A percentile compares a stretch with the other conserved stretches of the same genome.
Conservation (phyloP, 2,797 vertebrate species). For the Pangasius djambal region DNA sequence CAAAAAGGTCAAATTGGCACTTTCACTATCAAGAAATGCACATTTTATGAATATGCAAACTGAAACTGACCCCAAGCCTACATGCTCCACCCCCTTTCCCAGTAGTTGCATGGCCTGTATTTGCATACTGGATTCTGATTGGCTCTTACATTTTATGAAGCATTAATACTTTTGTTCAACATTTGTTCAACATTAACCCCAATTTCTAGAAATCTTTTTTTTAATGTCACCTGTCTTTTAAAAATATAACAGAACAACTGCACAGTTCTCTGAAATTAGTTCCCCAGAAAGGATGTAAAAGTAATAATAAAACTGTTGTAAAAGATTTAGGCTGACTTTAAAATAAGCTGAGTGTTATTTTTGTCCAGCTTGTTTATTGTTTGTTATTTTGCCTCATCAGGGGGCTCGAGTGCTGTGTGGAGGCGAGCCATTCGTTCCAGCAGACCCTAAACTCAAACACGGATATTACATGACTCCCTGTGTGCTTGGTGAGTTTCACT, state of each 20-base stretch:
- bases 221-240: not conserved
- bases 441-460: constrained; percentile 84
- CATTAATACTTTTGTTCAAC: not conserved
- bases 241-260: not conserved
- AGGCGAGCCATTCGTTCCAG: constrained; percentile 81
- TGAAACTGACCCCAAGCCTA: not conserved
- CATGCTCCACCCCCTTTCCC: not conserved
- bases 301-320: not conserved
- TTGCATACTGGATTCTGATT: not conserved
- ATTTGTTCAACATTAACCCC: not conserved
- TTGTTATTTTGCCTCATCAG: constrained; percentile 65
- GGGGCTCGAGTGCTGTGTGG: constrained; percentile 90
- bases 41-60: not conserved
- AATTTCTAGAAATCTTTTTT: not conserved
- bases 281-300: not conserved
- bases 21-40: not conserved
- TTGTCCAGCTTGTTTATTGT: not conserved
- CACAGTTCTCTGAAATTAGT: not conserved
- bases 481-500: constrained; percentile 80
- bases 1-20: not conserved
- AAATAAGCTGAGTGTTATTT: not conserved
- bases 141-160: not conserved
- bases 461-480: constrained; percentile 95
- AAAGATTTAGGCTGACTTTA: not conserved
- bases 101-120: not conserved